Percentiles rank a stretch among this genome's conserved stretches.
Evolutionary conservation across 2,113 vertebrate genomes (phyloP).

Genomic region (Dryoscopus gambensis): DNA sequence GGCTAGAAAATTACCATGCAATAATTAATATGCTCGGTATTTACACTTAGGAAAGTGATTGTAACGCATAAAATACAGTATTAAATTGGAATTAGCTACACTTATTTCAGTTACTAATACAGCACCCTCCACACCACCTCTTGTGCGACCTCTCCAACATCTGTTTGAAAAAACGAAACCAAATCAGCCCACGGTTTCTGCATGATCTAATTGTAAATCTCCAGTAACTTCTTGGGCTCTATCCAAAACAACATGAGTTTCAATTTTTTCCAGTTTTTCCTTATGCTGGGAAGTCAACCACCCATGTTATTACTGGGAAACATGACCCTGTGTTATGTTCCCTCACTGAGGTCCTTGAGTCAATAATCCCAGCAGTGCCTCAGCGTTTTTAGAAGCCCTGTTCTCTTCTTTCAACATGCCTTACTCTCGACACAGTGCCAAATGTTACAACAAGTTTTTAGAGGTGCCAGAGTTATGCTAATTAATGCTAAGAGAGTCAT

Average conservation of each 20-base stretch:
- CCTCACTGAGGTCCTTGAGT: conserved; percentile 34
- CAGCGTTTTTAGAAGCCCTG: conserved; percentile 38
- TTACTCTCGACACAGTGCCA: conserved; percentile 9
- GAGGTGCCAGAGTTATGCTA: conserved; percentile 49
- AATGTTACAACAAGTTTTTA: conserved; percentile 48
- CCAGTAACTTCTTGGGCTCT: conserved; percentile 45
- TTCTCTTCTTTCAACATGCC: conserved; percentile 40
- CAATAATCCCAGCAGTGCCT: conserved; percentile 60
- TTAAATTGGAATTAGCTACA: conserved; percentile 55
- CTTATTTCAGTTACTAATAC: conserved; percentile 35
- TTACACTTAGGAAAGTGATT: conserved; percentile 51
- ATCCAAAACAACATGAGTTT: conserved; percentile 38
- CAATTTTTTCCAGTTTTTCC: conserved; percentile 47
- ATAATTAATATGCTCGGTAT: conserved; percentile 54
- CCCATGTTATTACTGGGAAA: conserved; percentile 54
- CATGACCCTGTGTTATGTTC: conserved; percentile 43
- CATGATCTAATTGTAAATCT: conserved; percentile 54
- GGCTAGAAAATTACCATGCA: conserved; percentile 38
- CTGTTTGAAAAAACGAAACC: conserved; percentile 59
- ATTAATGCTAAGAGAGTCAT: conserved; percentile 34
- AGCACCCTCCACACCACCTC: conserved; percentile 10
- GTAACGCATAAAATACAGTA: conserved; percentile 35
- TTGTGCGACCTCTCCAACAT: conserved; percentile 56
- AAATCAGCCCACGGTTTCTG: conserved; percentile 42
- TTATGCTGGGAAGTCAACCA: conserved; percentile 57